Conservation (phyloP, 1,140 invertebrate genomes). For the Drosophila mojavensis region DNA sequence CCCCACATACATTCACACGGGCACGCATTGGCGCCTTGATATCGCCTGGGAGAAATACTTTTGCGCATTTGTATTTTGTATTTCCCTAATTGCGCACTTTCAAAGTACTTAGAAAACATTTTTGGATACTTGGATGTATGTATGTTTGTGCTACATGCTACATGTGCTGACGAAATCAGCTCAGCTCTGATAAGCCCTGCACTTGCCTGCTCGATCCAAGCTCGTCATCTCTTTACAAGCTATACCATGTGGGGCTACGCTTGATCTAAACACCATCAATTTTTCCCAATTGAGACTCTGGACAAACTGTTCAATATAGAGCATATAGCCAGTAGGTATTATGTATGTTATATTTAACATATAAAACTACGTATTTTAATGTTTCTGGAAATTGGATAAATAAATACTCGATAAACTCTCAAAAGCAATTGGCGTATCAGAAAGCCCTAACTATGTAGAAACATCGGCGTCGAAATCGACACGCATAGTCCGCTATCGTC, state of each 20-base stretch:
- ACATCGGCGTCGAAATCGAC: background rate
- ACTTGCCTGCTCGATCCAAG: background rate
- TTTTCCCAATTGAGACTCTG: too few relatives aligned
- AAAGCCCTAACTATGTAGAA: background rate
- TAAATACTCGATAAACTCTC: constrained; percentile 10
- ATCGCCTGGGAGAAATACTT: constrained; percentile 17
- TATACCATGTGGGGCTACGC: background rate
- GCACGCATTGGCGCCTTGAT: background rate
- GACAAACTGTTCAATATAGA: background rate
- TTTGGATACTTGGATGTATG: constrained; percentile 1
- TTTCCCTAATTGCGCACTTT: constrained; percentile 23
- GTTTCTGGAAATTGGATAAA: constrained; percentile 23
- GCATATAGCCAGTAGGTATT: background rate
- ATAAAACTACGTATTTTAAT: background rate
- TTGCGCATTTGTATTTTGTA: background rate
- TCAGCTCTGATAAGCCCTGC: constrained; percentile 13
- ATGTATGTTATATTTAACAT: background rate
- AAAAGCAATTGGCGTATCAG: constrained; percentile 15
- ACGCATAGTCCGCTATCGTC: constrained; percentile 20
- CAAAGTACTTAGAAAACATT: constrained; percentile 6
- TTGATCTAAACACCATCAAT: too few relatives aligned
- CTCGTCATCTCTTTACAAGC: too few relatives aligned
- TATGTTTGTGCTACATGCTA: background rate
- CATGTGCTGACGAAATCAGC: background rate
- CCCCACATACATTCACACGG: constrained; percentile 15